Evolutionary conservation across 2,888 invertebrate genomes (phyloP).

Genomic region (Pimpla rufipes): DNA sequence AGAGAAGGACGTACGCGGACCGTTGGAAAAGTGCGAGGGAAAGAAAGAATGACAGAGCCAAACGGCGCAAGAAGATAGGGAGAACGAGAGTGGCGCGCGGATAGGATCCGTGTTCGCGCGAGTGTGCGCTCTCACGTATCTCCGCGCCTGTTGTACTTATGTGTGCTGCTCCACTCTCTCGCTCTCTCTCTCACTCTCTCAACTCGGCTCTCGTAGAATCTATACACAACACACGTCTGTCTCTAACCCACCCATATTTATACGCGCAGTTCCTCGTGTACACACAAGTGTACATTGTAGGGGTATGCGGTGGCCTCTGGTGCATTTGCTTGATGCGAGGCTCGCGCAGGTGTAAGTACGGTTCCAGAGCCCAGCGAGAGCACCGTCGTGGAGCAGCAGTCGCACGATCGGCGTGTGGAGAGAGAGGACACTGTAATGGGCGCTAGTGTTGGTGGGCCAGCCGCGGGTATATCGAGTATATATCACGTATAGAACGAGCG

Average conservation of each 20-base stretch:
- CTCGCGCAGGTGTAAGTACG: conserved; percentile 66
- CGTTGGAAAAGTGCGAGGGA: conserved; percentile 59
- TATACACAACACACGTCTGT: conserved; percentile 3
- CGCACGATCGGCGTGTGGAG: not conserved
- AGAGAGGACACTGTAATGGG: conserved; percentile 49
- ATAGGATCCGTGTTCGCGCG: conserved; percentile 70
- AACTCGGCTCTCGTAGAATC: conserved; percentile 5
- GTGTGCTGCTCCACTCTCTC: conserved; percentile 48
- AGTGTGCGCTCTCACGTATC: conserved; percentile 64
- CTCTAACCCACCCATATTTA: not conserved
- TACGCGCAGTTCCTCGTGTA: not conserved
- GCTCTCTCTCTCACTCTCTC: not conserved
- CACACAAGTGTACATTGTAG: conserved; percentile 13
- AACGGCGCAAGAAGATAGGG: conserved; percentile 52
- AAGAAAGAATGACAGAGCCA: conserved; percentile 70
- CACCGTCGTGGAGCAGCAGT: conserved; percentile 35
- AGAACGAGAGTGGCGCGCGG: conserved; percentile 65
- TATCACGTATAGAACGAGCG: conserved; percentile 26
- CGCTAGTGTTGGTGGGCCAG: conserved; percentile 22
- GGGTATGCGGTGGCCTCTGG: conserved; percentile 20
- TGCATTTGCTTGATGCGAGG: conserved; percentile 62
- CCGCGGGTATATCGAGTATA: not conserved
- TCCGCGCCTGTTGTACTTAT: conserved; percentile 56
- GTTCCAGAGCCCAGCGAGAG: conserved; percentile 37
- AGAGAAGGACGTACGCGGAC: conserved; percentile 36